These are phyloP conservation scores for Urechis unicinctus DNA, from an alignment of 2,888 invertebrate genomes.

Conservation along the genomic window DNA sequence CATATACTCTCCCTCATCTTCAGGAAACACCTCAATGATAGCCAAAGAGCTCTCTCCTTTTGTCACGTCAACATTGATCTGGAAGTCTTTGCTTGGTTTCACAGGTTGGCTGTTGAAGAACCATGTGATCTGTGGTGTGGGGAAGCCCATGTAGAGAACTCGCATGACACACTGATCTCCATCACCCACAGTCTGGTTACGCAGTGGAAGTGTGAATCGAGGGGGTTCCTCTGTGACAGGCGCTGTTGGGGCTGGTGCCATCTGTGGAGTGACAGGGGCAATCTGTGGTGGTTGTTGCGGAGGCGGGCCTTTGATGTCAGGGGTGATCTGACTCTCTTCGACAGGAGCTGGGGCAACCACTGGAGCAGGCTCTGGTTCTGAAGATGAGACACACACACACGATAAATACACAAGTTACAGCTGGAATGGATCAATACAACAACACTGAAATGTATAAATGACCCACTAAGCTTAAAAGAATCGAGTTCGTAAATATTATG, in stretches of 20 bases:
- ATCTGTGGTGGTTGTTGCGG: background rate
- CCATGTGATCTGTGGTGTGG: slow-evolving; percentile 45
- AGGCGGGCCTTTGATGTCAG: background rate
- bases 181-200: slow-evolving; percentile 77
- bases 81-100: slow-evolving; percentile 44
- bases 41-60: slow-evolving; percentile 79
- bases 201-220: slow-evolving; percentile 67
- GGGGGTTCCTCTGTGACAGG: slow-evolving; percentile 57
- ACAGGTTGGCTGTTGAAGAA: slow-evolving; percentile 52
- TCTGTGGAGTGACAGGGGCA: background rate
- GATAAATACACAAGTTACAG: too few species aligned
- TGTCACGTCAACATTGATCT: slow-evolving; percentile 57
- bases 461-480: too few species aligned
- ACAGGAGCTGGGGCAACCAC: background rate
- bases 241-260: background rate
- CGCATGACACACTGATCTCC: slow-evolving; percentile 63
- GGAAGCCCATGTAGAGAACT: slow-evolving; percentile 39
- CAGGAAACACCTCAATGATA: slow-evolving; percentile 95
- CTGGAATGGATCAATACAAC: too few species aligned
- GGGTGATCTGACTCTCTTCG: background rate
- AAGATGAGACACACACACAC: too few species aligned
- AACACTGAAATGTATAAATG: too few species aligned
- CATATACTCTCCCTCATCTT: slow-evolving; percentile 95
- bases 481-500: too few species aligned
- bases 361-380: slow-evolving; percentile 25